Evolutionary conservation across 2,888 invertebrate species (phyloP), one percentile per base, ranked within the genome.

Genomic region (Andricus quercusramuli): DNA sequence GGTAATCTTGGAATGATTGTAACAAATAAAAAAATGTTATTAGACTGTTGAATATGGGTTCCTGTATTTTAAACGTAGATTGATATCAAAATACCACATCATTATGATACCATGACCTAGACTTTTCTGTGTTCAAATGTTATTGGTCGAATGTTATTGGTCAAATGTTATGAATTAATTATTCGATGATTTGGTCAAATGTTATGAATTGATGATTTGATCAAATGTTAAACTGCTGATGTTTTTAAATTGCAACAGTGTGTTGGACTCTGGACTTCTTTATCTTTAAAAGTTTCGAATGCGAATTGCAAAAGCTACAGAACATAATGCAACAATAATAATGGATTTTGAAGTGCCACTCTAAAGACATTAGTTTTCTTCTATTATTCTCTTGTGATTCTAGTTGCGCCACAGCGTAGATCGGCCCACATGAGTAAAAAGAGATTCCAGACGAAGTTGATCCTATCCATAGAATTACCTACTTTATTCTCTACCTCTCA

Each of bases 401-500:
- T 29, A 62, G 25, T 62, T 62, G 25, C 62, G 25, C 62, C 25
- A 62, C 25, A 62, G 29, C 15, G 15, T 62, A 32, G n/a, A 20
- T 56, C 74, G 74, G n/a, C 56, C 32, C 32, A 56, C 56, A 51
- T 74, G 74, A 74, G 56, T 74, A 29, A 56, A 32, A 56, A 74
- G 51, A 70, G 32, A 56, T 32, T 56, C 29, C 56, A 74, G 20
- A 32, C 17, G 32, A 70, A 47, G 68, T 56, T 25, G 32, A 56
- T 74, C 51, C 32, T 56, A 56, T 56, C 32, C 51, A n/a, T n/a
- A 32, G 56, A 74, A 74, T 13, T 74, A 32, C n/a, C 51, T 74
- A 74, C 51, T 74, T 56, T n/a, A 74, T 56, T 78, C 81, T 51
- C 44, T 78, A 80, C 80, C 85, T 80, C 82, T 89, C 84, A 88